These are phyloP conservation scores for Merluccius polli DNA, from an alignment of 2,797 vertebrate species.

Conservation along the genomic window DNA sequence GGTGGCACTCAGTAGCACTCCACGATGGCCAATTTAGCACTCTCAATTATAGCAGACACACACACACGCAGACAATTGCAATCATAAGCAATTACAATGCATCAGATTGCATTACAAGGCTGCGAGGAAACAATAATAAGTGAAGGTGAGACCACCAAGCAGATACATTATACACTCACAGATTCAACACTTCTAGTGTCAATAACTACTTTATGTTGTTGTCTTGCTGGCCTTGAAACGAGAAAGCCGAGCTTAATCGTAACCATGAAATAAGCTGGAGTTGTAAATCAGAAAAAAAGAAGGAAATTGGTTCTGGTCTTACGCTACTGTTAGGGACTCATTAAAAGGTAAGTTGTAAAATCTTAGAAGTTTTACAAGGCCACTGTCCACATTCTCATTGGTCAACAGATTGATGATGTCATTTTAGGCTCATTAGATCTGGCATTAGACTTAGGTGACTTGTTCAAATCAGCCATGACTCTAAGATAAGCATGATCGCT, in stretches of 20 bases:
- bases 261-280: slow-evolving; percentile 19
- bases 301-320: neutral
- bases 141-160: slow-evolving; percentile 11
- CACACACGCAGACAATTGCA: slow-evolving; percentile 25
- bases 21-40: slow-evolving; percentile 54
- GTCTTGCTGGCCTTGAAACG: neutral
- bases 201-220: slow-evolving; percentile 21
- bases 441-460: neutral
- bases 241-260: neutral
- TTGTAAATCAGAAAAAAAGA: slow-evolving; percentile 7
- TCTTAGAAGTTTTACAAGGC: too few relatives aligned
- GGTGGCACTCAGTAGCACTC: slow-evolving; percentile 39
- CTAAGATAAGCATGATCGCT: neutral
- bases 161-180: slow-evolving; percentile 17
- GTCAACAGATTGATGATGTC: too few relatives aligned
- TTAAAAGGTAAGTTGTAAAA: neutral
- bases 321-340: neutral
- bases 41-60: slow-evolving; percentile 38
- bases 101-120: slow-evolving; percentile 37
- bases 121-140: slow-evolving; percentile 22
- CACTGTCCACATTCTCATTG: neutral
- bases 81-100: slow-evolving; percentile 23
- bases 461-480: neutral
- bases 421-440: neutral
- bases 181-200: slow-evolving; percentile 27